Evolutionary conservation across 2,797 vertebrate genomes (phyloP), one percentile per base, ranked within the genome.

Genomic region (Pseudochirops cupreus): DNA sequence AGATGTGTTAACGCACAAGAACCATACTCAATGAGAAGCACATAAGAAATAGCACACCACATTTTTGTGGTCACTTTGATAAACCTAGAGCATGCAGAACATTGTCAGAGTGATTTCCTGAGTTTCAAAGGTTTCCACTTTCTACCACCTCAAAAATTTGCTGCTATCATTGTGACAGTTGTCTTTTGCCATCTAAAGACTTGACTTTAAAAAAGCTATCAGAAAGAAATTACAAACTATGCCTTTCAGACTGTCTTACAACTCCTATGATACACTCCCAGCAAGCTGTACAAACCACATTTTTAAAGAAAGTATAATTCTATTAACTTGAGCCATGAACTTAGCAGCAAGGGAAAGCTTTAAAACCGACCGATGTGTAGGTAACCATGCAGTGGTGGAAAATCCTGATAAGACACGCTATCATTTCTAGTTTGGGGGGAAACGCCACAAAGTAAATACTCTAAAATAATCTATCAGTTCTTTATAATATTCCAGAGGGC

Each of bases 31-130:
- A 91, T 39, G 94, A 67, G 96, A 96, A 95, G n/a, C 67, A 95
- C 1, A 12, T 93, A n/a, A 92, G 97, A 95, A 96, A 33, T 6
- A 96, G 93, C 94, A 97, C 93, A 95, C 16, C 1, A 94, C 94
- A 96, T 97, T 97, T 97, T 95, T 82, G 26, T 96, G 91, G 57
- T 93, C 94, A 97, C 94, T 97, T 96, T 96, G 92, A 97, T 96
- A 97, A 95, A 92, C 95, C 94, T 56, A 97, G 57, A 97, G 94
- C 95, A 96, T 91, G 91, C 95, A 96, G 94, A 96, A 97, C 93
- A 93, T 57, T 94, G 95, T 97, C 94, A 97, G 91, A 97, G 96
- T 91, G 92, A 94, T 97, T 97, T 97, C 97, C 95, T 95, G 94
- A 97, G 92, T 98, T 95, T 95, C 93, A 96, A 91, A 2, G 82